Evolutionary conservation across 2,797 vertebrate genomes (phyloP), one percentile per base, ranked within the genome.

Genomic region (Oreochromis grahami): DNA sequence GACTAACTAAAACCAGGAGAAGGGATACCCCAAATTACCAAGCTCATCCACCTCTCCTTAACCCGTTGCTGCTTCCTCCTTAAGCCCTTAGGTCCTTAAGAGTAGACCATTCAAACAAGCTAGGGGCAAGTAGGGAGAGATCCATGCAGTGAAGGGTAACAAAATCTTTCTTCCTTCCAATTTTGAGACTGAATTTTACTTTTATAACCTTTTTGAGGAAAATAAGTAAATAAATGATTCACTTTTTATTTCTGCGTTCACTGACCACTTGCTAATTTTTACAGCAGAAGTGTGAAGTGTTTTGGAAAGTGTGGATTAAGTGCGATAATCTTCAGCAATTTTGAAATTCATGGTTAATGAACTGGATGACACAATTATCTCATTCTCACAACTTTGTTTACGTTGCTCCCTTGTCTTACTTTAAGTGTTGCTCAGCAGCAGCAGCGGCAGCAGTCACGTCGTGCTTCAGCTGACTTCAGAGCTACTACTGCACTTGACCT

Each of bases 1-100:
- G 87, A 91, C 82, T 89, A 82, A 91, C 84, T 92, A 83, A 91
- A 90, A 91, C 58, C 65, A 90, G 79, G 86, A 56, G n/a, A 87
- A 80, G 80, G 87, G 81, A 90, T 86, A 92, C 86, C 83, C 58
- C 56, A 53, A 32, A 24, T 83, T 77, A 32, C 9, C 24, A 81
- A 87, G 86, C 88, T 90, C 89, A 90, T 13, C 76, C 60, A 76
- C 82, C 70, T 87, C 80, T 34, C 29, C 68, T 84, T 52, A 77
- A 26, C 74, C 48, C 68, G 45, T 56, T 21, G 34, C 70, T 77
- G 38, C 19, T 48, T 79, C 77, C 82, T 72, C 76, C 48, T 85
- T 84, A 78, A 87, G 78, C 78, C 51, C 77, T 5, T 3, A 45
- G 83, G 86, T 80, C 81, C 7, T 48, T 84, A 87, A 82, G 53